A percentile compares a stretch with the other conserved stretches of the same genome.
These are phyloP conservation scores for Ammodytes dubius DNA, from an alignment of 2,113 vertebrate species.

Conservation along the genomic window DNA sequence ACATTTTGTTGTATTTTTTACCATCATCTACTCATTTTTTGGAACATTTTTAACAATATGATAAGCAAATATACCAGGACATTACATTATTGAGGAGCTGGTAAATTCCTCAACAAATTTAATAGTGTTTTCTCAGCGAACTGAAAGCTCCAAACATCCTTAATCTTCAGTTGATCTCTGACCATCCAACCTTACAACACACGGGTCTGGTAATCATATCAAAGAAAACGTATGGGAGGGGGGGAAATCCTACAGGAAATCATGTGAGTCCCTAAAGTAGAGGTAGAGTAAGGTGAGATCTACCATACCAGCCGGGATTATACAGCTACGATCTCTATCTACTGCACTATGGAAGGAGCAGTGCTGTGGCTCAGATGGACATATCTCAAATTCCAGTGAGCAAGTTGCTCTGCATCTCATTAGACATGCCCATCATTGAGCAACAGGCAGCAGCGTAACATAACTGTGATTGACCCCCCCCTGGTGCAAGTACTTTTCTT, in stretches of 20 bases:
- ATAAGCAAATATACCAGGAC: background rate
- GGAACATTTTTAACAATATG: background rate
- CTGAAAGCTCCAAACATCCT: background rate
- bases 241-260: constrained; percentile 7
- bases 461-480: too few relatives aligned
- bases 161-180: constrained; percentile 34
- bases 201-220: background rate
- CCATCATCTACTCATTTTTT: background rate
- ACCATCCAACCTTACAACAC: constrained; percentile 25
- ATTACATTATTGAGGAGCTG: background rate
- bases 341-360: background rate
- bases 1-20: background rate
- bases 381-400: constrained; percentile 40
- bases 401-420: constrained; percentile 27
- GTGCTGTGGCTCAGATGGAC: constrained; percentile 29
- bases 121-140: background rate
- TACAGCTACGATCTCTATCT: background rate
- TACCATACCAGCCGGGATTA: constrained; percentile 15
- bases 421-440: constrained; percentile 47
- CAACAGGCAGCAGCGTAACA: background rate
- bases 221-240: background rate
- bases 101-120: background rate
- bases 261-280: constrained; percentile 1
- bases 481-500: too few relatives aligned
- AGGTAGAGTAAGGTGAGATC: background rate